phyloP scores from a whole-genome alignment of 2,888 invertebrate genomes.

The Eristalinus sepulchralis region DNA sequence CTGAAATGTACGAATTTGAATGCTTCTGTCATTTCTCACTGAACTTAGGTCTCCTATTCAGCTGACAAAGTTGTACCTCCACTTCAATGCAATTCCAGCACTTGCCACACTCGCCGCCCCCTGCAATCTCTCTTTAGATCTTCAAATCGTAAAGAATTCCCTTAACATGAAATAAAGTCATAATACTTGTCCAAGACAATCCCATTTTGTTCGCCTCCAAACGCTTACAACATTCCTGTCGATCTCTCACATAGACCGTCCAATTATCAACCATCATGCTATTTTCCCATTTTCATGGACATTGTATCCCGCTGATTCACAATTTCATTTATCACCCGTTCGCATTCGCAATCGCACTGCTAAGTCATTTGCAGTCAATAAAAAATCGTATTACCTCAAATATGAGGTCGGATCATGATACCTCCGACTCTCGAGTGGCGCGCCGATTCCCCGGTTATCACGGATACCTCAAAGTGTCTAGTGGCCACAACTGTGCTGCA shows the following conservation, averaged over 20 bases:
- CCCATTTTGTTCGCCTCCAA: too few relatives aligned
- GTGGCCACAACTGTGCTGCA: slow-evolving; percentile 4
- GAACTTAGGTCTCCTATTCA: too few relatives aligned
- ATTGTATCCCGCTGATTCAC: slow-evolving; percentile 23
- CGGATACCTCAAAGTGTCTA: neutral
- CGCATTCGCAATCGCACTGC: slow-evolving; percentile 23
- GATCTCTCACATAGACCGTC: neutral
- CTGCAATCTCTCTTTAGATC: too few relatives aligned
- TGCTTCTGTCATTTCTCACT: too few relatives aligned
- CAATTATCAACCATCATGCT: slow-evolving; percentile 12
- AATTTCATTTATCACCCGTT: slow-evolving; percentile 42
- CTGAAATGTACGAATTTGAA: too few relatives aligned
- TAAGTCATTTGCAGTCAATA: slow-evolving; percentile 32
- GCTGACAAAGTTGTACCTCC: too few relatives aligned
- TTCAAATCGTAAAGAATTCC: too few relatives aligned
- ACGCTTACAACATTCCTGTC: too few relatives aligned
- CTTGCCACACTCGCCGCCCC: too few relatives aligned
- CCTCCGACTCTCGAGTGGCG: neutral
- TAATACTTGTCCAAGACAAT: too few relatives aligned
- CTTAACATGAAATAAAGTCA: too few relatives aligned
- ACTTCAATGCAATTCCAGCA: too few relatives aligned
- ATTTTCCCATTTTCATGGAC: slow-evolving; percentile 11
- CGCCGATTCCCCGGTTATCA: slow-evolving; percentile 6
- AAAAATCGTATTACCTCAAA: neutral
- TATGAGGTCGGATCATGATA: slow-evolving; percentile 25